Evolutionary conservation across 64 coral and sea anemone genomes (phyloP).

Genomic region (Exaiptasia diaphana): DNA sequence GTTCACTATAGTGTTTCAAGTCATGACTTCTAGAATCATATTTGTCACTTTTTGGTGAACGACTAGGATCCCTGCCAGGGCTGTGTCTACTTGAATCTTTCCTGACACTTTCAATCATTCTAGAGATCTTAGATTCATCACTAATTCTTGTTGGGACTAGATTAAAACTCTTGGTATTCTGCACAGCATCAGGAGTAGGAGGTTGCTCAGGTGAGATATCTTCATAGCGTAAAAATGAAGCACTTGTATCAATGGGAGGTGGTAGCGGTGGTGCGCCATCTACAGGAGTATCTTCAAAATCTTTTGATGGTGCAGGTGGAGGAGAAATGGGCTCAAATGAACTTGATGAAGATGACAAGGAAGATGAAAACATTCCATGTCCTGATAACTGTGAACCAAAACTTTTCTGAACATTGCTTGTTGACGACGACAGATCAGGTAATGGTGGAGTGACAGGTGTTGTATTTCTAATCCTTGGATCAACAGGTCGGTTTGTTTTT

Average conservation of each 20-base stretch:
- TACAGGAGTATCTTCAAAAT: background rate
- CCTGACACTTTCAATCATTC: slow-evolving; percentile 55
- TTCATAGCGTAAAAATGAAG: slow-evolving; percentile 72
- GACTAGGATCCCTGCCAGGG: slow-evolving; percentile 49
- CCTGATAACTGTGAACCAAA: background rate
- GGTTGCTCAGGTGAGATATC: slow-evolving; percentile 79
- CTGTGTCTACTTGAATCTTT: slow-evolving; percentile 47
- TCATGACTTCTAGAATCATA: slow-evolving; percentile 53
- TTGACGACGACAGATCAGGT: background rate
- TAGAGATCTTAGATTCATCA: slow-evolving; percentile 58
- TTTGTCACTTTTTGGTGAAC: slow-evolving; percentile 56
- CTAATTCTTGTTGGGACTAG: background rate
- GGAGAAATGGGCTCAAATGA: slow-evolving; percentile 96
- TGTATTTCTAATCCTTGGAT: slow-evolving; percentile 11
- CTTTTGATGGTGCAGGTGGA: slow-evolving; percentile 55
- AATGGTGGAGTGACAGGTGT: background rate
- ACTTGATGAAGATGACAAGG: slow-evolving; percentile 48
- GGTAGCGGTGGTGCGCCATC: slow-evolving; percentile 32
- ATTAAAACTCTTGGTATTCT: background rate
- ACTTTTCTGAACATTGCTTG: background rate
- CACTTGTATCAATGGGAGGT: slow-evolving; percentile 49
- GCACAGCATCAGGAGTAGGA: slow-evolving; percentile 59
- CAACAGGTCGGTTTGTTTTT: background rate
- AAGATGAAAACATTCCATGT: slow-evolving; percentile 32
- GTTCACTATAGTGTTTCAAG: slow-evolving; percentile 44